A percentile compares a stretch with the other conserved stretches of the same genome.
These are phyloP conservation scores for Mobula birostris DNA, from an alignment of 2,113 vertebrate species.

Conservation along the genomic window DNA sequence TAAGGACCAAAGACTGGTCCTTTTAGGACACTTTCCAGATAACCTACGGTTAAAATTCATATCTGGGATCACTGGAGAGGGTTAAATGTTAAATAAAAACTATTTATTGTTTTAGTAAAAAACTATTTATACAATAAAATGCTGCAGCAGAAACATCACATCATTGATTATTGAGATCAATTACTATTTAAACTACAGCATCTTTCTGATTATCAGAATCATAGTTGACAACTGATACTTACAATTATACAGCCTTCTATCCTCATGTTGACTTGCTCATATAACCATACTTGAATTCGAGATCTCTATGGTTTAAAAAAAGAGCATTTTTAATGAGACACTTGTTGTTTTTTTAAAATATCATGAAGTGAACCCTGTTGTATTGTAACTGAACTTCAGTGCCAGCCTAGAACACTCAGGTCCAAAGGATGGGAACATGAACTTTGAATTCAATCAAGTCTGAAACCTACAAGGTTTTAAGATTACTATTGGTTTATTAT, in stretches of 20 bases:
- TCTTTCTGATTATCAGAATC: not conserved
- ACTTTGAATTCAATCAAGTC: not conserved
- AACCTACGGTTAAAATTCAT: not conserved
- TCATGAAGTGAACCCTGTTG: not conserved
- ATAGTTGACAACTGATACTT: conserved; percentile 52
- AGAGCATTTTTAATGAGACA: not conserved
- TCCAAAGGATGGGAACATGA: not conserved
- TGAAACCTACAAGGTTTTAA: not conserved
- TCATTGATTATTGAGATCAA: not conserved
- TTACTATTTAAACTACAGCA: not conserved
- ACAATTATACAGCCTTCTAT: conserved; percentile 98
- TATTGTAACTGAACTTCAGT: not conserved
- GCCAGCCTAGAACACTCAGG: not conserved
- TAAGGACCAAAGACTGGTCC: too few relatives aligned
- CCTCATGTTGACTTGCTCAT: conserved; percentile 97
- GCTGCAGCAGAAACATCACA: not conserved
- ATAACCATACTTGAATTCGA: conserved; percentile 94
- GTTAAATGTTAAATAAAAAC: not conserved
- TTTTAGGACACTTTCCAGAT: not conserved
- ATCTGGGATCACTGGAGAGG: not conserved
- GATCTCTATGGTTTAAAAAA: conserved; percentile 65
- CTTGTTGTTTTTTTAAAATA: not conserved
- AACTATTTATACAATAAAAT: not conserved
- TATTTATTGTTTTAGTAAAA: not conserved
- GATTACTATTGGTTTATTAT: too few relatives aligned